Evolutionary conservation across 1,140 invertebrate genomes (phyloP).

Genomic region (Plutomurus gul): DNA sequence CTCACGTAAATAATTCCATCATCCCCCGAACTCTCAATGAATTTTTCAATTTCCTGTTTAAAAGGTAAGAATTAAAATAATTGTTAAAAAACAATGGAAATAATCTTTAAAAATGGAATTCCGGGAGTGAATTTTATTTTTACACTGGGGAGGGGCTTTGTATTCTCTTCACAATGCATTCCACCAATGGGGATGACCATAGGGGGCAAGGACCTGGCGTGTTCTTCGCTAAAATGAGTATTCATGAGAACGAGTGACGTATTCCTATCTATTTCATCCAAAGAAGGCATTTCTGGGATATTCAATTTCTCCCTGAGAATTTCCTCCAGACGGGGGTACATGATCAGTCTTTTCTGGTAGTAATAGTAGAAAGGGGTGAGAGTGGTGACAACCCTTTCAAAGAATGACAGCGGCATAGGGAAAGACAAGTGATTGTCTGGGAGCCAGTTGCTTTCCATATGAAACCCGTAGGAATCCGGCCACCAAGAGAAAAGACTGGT

Average conservation of each 20-base stretch:
- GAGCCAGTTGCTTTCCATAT: constrained; percentile 10
- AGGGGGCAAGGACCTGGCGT: constrained; percentile 60
- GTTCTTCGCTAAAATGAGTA: constrained; percentile 61
- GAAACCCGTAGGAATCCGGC: constrained; percentile 22
- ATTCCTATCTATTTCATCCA: constrained; percentile 53
- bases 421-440: constrained; percentile 31
- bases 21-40: constrained; percentile 21
- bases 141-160: constrained; percentile 18
- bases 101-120: background rate
- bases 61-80: background rate
- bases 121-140: constrained; percentile 4
- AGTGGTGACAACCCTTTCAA: constrained; percentile 17
- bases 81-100: background rate
- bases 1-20: constrained; percentile 41
- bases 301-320: constrained; percentile 3
- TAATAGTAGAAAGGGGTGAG: background rate
- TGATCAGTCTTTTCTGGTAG: background rate
- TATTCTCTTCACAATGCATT: constrained; percentile 57
- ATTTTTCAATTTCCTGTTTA: constrained; percentile 35
- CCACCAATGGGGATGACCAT: constrained; percentile 68
- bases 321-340: constrained; percentile 13
- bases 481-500: background rate
- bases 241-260: constrained; percentile 62
- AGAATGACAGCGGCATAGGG: background rate
- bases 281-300: constrained; percentile 37